Base-by-base conservation (phyloP, 2,113 vertebrate genomes). In the Regulus satrapa region DNA sequence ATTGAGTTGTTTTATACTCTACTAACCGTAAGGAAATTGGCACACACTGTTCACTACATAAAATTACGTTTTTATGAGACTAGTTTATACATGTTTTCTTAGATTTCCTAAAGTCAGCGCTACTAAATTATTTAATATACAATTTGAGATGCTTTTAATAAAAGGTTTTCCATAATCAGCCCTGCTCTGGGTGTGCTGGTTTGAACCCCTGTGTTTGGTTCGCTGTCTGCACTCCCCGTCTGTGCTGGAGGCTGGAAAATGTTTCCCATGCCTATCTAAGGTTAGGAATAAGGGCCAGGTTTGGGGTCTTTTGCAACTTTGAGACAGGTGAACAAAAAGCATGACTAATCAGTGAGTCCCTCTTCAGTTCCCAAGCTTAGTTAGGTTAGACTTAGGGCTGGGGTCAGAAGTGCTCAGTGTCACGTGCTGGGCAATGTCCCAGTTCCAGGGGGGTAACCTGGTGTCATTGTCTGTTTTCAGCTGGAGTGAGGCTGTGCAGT, bases 291-390 rank as follows among this genome's bases (percentile, higher is more conserved):
- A 83, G 61, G 38, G 29, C 61, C 46, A 73, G 54, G 49, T 96
- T 86, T 79, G 88, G 69, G 32, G 12, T 72, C 62, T 64, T 79
- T 88, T 76, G 62, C 81, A 79, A 1, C 38, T 92, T 89, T 63
- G 58, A 79, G 81, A 56, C 58, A 95, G 94, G 95, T 96, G 85
- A 79, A 93, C 77, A 95, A 94, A 95, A 94, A 91, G 69, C 18
- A 0, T 79, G 78, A 79, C 68, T 82, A 86, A 92, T 93, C 67
- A 20, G 38, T 34, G 76, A 62, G 46, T 54, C 67, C 45, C 62
- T 59, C 77, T 83, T 76, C 83, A 28, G 68, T 94, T 94, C 75
- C 67, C 75, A 45, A 54, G 92, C 82, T 92, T 61, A 15, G 56
- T 41, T 94, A 16, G 85, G 88, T 72, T 88, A 18, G 63, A 74